Evolutionary conservation across 92 coral and sea anemone species (phyloP).

Genomic region (Zoanthus sociatus): DNA sequence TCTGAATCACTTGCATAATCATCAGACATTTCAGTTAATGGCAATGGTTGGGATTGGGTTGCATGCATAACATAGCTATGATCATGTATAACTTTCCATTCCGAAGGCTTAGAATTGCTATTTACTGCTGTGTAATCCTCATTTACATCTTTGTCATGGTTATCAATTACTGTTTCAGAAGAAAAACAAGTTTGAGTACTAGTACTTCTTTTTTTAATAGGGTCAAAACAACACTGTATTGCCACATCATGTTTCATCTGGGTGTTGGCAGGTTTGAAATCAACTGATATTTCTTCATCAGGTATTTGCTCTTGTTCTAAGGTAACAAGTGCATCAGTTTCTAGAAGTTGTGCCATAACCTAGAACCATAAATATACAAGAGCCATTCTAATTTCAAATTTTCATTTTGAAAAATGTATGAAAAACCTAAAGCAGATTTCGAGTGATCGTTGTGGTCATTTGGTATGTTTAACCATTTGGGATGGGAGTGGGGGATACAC

Average conservation of each 20-base stretch:
- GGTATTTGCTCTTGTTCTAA: background rate
- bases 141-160: background rate
- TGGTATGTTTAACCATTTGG: background rate
- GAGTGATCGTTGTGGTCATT: background rate
- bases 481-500: background rate
- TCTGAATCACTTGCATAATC: background rate
- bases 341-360: background rate
- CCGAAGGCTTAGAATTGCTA: background rate
- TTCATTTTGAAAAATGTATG: background rate
- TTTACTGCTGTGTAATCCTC: background rate
- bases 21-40: background rate
- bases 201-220: background rate
- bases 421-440: background rate
- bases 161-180: background rate
- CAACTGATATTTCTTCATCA: background rate
- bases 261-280: background rate
- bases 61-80: background rate
- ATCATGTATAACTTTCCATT: background rate
- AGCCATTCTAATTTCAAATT: background rate
- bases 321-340: background rate
- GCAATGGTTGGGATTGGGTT: background rate
- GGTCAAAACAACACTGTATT: background rate
- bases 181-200: background rate
- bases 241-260: conserved; percentile 1
- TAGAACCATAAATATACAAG: background rate